These are phyloP conservation scores for Meghimatium bilineatum DNA, from an alignment of 2,888 invertebrate species.

Conservation along the genomic window DNA sequence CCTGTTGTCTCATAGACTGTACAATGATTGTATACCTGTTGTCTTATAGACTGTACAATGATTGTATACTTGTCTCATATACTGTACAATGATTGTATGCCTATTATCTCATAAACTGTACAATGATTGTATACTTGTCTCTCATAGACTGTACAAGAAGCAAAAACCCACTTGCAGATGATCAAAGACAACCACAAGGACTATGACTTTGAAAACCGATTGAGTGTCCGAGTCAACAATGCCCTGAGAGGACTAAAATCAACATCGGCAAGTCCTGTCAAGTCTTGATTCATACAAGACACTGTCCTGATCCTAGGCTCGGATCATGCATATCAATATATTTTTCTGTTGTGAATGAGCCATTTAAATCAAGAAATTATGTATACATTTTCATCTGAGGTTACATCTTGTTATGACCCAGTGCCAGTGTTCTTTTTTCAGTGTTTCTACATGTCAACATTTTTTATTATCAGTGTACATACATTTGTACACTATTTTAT, in stretches of 20 bases:
- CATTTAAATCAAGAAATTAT: neutral
- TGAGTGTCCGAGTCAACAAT: conserved; percentile 82
- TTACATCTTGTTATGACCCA: too few relatives aligned
- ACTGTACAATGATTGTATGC: too few relatives aligned
- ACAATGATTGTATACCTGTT: too few relatives aligned
- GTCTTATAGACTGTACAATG: too few relatives aligned
- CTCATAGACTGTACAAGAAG: conserved; percentile 49
- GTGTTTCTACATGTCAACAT: too few relatives aligned
- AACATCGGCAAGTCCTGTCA: conserved; percentile 28
- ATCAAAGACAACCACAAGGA: conserved; percentile 80
- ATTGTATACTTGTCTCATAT: too few relatives aligned
- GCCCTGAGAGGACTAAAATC: conserved; percentile 74
- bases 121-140: neutral
- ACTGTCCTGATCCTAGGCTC: neutral
- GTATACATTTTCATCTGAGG: neutral
- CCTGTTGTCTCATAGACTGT: too few relatives aligned
- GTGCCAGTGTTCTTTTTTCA: too few relatives aligned
- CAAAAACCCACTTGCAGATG: conserved; percentile 59
- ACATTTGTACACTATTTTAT: too few relatives aligned
- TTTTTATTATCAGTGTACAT: too few relatives aligned
- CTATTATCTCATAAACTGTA: too few relatives aligned
- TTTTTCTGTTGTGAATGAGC: neutral
- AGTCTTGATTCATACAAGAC: neutral
- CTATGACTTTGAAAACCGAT: conserved; percentile 84
- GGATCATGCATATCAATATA: neutral